Evolutionary conservation across 2,113 vertebrate genomes (phyloP).

Genomic region (Nesogale talazaci): DNA sequence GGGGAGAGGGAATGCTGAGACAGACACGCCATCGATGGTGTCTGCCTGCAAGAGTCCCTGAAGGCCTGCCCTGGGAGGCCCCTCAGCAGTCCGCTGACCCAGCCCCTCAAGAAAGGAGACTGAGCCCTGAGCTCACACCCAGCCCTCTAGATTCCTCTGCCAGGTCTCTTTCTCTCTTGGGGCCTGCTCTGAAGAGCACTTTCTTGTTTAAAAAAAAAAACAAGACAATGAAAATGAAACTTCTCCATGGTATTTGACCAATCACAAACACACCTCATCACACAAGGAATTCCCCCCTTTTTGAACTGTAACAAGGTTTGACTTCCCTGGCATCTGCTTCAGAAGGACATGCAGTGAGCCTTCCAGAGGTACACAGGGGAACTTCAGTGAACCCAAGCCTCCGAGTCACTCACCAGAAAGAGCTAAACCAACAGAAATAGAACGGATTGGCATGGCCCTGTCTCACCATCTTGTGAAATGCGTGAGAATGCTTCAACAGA

Average conservation of each 20-base stretch:
- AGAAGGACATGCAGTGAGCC: not conserved
- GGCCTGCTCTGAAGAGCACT: not conserved
- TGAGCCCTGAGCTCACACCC: not conserved
- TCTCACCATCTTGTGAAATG: not conserved
- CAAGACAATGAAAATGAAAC: not conserved
- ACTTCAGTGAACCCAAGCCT: conserved; percentile 62
- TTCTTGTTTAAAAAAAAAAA: not conserved
- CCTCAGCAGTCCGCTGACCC: not conserved
- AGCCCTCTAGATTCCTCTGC: not conserved
- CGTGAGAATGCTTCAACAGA: conserved; percentile 60
- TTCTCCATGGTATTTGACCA: not conserved
- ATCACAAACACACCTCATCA: not conserved
- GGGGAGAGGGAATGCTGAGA: not conserved
- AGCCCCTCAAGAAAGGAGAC: conserved; percentile 22
- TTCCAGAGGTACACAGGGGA: conserved; percentile 32
- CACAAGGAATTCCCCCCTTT: not conserved
- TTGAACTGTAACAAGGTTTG: conserved; percentile 25
- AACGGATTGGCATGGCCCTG: conserved; percentile 2
- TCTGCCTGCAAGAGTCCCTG: not conserved
- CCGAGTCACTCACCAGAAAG: conserved; percentile 63
- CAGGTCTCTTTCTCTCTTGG: not conserved
- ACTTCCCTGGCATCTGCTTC: conserved; percentile 58
- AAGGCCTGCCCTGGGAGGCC: not conserved
- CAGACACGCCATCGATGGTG: not conserved
- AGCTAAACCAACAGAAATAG: conserved; percentile 63